These are phyloP conservation scores for Patella vulgata DNA, from an alignment of 1,140 invertebrate genomes.

Conservation along the genomic window DNA sequence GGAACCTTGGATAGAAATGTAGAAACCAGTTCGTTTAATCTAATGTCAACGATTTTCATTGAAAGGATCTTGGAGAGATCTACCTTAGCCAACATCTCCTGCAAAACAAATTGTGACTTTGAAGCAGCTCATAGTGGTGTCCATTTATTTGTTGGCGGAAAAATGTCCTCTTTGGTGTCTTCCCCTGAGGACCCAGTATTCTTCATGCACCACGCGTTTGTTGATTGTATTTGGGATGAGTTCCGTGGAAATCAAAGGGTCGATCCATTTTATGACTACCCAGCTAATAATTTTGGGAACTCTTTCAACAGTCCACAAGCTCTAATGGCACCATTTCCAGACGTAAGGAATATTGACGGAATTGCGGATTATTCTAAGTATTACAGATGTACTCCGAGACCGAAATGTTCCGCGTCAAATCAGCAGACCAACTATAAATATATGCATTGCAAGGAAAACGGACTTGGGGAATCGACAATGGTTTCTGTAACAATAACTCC, in stretches of 20 bases:
- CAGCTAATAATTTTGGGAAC: constrained; percentile 1
- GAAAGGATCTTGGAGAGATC: too few relatives aligned
- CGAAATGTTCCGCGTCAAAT: neutral
- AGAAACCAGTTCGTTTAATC: too few relatives aligned
- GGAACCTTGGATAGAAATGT: too few relatives aligned
- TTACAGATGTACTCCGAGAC: neutral
- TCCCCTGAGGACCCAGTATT: constrained; percentile 65
- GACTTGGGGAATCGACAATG: neutral
- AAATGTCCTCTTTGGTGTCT: constrained; percentile 53
- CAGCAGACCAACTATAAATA: too few relatives aligned
- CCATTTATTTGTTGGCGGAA: constrained; percentile 56
- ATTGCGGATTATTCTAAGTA: too few relatives aligned
- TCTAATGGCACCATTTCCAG: too few relatives aligned
- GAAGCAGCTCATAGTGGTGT: constrained; percentile 39
- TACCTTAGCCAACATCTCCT: too few relatives aligned
- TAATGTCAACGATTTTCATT: too few relatives aligned
- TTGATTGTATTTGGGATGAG: constrained; percentile 62
- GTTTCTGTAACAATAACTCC: neutral
- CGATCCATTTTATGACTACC: constrained; percentile 27
- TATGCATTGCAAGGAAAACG: neutral
- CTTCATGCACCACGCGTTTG: constrained; percentile 66
- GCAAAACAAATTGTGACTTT: too few relatives aligned
- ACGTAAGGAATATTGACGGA: too few relatives aligned
- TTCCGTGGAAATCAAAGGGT: constrained; percentile 43
- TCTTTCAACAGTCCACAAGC: too few relatives aligned